Conservation (phyloP, 2,797 vertebrate genomes). For the Chiloscyllium punctatum region DNA sequence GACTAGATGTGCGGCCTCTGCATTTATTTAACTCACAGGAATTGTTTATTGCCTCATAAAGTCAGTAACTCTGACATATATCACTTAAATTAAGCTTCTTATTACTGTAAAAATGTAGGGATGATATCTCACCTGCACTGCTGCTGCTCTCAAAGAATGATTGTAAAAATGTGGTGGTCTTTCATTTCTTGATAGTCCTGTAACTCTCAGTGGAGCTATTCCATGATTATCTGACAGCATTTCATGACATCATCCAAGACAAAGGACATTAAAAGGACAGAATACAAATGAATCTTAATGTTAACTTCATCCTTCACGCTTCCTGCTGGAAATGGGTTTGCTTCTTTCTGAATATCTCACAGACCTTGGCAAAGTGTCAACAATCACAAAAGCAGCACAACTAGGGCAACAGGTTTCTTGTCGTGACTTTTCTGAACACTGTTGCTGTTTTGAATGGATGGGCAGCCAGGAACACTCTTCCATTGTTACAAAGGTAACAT, state of each 20-base stretch:
- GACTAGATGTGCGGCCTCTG: slow-evolving; percentile 13
- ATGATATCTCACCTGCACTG: neutral
- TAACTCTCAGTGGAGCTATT: neutral
- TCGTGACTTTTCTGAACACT: neutral
- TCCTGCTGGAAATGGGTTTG: neutral
- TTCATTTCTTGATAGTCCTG: neutral
- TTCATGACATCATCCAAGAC: slow-evolving; percentile 15
- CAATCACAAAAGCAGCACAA: neutral
- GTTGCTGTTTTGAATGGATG: neutral
- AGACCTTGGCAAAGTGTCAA: neutral
- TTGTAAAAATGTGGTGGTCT: neutral
- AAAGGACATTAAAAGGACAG: slow-evolving; percentile 1
- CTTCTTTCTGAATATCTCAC: neutral
- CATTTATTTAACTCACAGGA: slow-evolving; percentile 28
- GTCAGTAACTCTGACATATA: slow-evolving; percentile 32
- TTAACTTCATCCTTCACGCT: neutral
- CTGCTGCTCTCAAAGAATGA: neutral
- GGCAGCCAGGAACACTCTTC: neutral
- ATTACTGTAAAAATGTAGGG: neutral
- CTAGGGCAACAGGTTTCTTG: neutral
- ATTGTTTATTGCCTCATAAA: slow-evolving; percentile 35
- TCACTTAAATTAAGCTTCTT: slow-evolving; percentile 30
- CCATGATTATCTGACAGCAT: neutral
- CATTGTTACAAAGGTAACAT: neutral
- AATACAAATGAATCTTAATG: slow-evolving; percentile 1